Conservation (phyloP, 2,797 vertebrate genomes). For the Hydrolagus colliei region DNA sequence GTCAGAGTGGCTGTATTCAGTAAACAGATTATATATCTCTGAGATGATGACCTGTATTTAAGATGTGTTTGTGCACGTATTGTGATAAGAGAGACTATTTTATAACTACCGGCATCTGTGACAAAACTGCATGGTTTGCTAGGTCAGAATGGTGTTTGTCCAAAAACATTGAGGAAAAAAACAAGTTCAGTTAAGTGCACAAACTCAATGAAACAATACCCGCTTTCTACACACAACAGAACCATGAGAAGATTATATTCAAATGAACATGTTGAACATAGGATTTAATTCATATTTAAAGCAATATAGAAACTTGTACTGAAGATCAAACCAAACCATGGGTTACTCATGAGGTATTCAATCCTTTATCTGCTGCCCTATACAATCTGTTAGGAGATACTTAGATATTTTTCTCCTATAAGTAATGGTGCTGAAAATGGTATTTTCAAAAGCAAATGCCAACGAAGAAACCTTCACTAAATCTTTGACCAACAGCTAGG, state of each 20-base stretch:
- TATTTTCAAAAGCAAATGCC: not conserved
- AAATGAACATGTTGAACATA: not conserved
- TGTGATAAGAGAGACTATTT: conserved; percentile 31
- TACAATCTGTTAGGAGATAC: not conserved
- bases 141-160: not conserved
- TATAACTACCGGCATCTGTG: conserved; percentile 39
- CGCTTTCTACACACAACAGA: not conserved
- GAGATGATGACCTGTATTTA: conserved; percentile 38
- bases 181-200: not conserved
- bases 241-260: not conserved
- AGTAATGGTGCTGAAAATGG: too few relatives aligned
- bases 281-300: not conserved
- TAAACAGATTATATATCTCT: conserved; percentile 47
- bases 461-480: too few relatives aligned
- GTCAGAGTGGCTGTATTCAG: conserved; percentile 41
- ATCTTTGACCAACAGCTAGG: too few relatives aligned
- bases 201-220: not conserved
- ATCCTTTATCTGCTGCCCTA: not conserved
- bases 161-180: not conserved
- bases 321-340: too few relatives aligned
- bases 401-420: not conserved
- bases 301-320: not conserved
- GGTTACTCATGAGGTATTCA: too few relatives aligned
- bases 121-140: not conserved
- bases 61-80: conserved; percentile 27